Evolutionary conservation across 2,113 vertebrate species (phyloP).

Genomic region (Chionodraco myersi): DNA sequence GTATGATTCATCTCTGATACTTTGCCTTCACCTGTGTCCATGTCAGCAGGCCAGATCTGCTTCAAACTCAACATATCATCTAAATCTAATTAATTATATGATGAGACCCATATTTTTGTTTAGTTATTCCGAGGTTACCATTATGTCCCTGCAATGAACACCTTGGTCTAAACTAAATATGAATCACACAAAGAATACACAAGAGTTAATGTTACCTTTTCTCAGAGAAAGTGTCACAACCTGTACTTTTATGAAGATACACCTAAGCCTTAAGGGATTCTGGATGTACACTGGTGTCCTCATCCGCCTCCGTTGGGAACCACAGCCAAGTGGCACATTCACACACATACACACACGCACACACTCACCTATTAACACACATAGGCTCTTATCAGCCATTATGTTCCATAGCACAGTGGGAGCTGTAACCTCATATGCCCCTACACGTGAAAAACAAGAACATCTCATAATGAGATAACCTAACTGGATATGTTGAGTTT

Average conservation of each 20-base stretch:
- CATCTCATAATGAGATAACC: not conserved
- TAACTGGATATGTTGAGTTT: not conserved
- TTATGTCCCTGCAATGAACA: slow-evolving; percentile 11
- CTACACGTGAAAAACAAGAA: slow-evolving; percentile 3
- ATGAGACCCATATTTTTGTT: slow-evolving; percentile 3
- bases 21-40: not conserved
- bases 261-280: slow-evolving; percentile 53
- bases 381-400: slow-evolving; percentile 25
- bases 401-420: slow-evolving; percentile 31
- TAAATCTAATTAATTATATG: slow-evolving; percentile 20
- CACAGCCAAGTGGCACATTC: slow-evolving; percentile 41
- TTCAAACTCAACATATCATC: not conserved
- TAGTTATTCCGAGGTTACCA: not conserved
- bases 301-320: slow-evolving; percentile 45
- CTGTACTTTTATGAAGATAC: slow-evolving; percentile 55
- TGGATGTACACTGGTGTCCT: slow-evolving; percentile 50
- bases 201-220: slow-evolving; percentile 2
- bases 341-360: slow-evolving; percentile 15
- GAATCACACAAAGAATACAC: slow-evolving; percentile 2
- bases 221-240: slow-evolving; percentile 37
- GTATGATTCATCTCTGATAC: slow-evolving; percentile 11
- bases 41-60: slow-evolving; percentile 23
- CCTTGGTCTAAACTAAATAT: not conserved
- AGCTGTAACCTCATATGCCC: slow-evolving; percentile 52
- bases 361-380: not conserved